A percentile compares a stretch with the other conserved stretches of the same genome.
These are phyloP conservation scores for Drosophila eugracilis DNA, from an alignment of 1,140 invertebrate species.

Conservation along the genomic window DNA sequence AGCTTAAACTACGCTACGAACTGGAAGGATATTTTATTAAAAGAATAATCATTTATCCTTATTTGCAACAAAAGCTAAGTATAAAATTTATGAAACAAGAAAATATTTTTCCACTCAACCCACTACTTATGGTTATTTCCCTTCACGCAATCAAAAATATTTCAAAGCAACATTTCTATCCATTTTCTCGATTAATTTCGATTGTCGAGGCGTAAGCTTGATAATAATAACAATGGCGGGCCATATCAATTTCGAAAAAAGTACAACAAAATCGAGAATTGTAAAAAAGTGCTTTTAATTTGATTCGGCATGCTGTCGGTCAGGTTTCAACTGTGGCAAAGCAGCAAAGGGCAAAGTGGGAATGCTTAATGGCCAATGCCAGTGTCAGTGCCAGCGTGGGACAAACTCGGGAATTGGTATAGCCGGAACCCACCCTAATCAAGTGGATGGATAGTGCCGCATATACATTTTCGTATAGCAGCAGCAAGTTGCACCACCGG, in stretches of 20 bases:
- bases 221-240: conserved; percentile 15
- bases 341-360: conserved; percentile 51
- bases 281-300: conserved; percentile 74
- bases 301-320: conserved; percentile 65
- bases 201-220: conserved; percentile 8
- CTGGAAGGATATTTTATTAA: too few relatives aligned
- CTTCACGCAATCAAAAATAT: not conserved
- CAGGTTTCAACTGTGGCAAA: conserved; percentile 59
- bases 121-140: too few relatives aligned
- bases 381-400: conserved; percentile 38
- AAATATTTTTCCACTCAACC: too few relatives aligned
- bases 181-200: conserved; percentile 24
- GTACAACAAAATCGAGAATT: conserved; percentile 52
- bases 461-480: not conserved
- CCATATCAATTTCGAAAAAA: conserved; percentile 30
- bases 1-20: too few relatives aligned
- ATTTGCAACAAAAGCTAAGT: too few relatives aligned
- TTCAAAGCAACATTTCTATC: conserved; percentile 6
- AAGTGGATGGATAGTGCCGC: conserved; percentile 30
- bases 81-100: too few relatives aligned
- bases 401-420: conserved; percentile 16
- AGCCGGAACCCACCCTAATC: conserved; percentile 39
- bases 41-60: too few relatives aligned
- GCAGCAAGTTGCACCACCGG: conserved; percentile 53
- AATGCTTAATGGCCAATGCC: conserved; percentile 47